These are phyloP conservation scores for Aplysia californica DNA, from an alignment of 1,140 invertebrate species.

Conservation along the genomic window DNA sequence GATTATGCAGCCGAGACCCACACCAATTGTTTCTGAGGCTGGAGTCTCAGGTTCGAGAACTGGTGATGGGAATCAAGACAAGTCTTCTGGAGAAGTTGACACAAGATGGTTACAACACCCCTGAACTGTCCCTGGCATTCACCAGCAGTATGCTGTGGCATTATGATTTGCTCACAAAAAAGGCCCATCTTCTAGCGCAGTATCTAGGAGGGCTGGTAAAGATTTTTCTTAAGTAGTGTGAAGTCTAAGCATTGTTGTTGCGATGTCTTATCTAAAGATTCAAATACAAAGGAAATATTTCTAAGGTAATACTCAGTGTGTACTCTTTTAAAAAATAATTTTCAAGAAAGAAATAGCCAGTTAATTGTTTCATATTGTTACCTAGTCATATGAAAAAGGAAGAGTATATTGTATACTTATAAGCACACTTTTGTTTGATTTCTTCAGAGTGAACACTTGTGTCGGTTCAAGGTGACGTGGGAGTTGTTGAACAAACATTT, in stretches of 20 bases:
- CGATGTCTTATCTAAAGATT: too few species aligned
- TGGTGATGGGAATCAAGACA: conserved; percentile 76
- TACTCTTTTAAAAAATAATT: too few species aligned
- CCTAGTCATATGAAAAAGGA: too few species aligned
- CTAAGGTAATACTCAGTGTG: too few species aligned
- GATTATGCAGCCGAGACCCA: conserved; percentile 73
- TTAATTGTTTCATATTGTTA: too few species aligned
- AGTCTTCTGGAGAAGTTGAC: conserved; percentile 72
- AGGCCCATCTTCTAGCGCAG: conserved; percentile 71
- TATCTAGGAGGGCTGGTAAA: conserved; percentile 62
- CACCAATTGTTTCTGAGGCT: conserved; percentile 75
- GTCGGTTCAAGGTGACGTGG: conserved; percentile 75
- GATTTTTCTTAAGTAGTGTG: background rate
- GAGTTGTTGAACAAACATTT: conserved; percentile 75
- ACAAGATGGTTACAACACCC: conserved; percentile 64
- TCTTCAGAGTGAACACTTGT: conserved; percentile 70
- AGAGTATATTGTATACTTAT: too few species aligned
- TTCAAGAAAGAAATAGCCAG: too few species aligned
- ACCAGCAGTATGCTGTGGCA: conserved; percentile 72
- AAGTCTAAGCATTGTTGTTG: too few species aligned
- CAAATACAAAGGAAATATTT: too few species aligned
- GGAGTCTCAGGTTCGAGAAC: conserved; percentile 74
- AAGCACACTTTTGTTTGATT: too few species aligned
- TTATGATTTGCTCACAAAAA: conserved; percentile 73
- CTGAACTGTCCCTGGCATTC: conserved; percentile 61